Conservation (phyloP, 2,888 invertebrate species). For the Drosophila mimica region DNA sequence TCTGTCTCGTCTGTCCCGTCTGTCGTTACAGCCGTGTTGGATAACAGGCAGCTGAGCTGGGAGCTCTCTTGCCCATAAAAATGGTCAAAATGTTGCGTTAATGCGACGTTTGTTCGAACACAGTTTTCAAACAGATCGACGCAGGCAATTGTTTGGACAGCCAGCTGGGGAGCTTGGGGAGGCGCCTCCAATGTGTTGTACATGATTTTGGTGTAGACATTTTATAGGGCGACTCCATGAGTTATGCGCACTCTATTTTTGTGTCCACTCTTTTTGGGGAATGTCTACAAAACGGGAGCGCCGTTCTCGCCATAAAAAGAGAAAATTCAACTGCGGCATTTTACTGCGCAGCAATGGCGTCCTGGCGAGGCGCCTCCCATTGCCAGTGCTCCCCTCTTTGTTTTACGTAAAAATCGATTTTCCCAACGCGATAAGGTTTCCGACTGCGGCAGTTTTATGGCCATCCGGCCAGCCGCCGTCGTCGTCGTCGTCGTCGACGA, state of each 20-base stretch:
- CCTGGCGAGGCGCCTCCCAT: slow-evolving; percentile 65
- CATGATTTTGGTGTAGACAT: slow-evolving; percentile 56
- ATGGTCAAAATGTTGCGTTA: slow-evolving; percentile 77
- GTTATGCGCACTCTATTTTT: slow-evolving; percentile 41
- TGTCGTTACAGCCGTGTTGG: slow-evolving; percentile 62
- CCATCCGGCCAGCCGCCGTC: slow-evolving; percentile 50
- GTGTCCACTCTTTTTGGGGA: slow-evolving; percentile 33
- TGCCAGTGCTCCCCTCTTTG: neutral
- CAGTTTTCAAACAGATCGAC: slow-evolving; percentile 78
- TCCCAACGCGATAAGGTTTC: slow-evolving; percentile 75
- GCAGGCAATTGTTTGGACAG: slow-evolving; percentile 74
- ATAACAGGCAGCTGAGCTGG: slow-evolving; percentile 77
- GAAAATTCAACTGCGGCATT: slow-evolving; percentile 16
- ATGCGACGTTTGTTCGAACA: slow-evolving; percentile 79
- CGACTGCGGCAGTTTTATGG: slow-evolving; percentile 57
- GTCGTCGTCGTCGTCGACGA: slow-evolving; percentile 20
- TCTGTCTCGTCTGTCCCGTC: slow-evolving; percentile 9
- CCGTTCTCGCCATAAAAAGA: slow-evolving; percentile 3
- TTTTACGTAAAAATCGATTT: slow-evolving; percentile 64
- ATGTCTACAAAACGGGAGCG: slow-evolving; percentile 20
- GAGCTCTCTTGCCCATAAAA: slow-evolving; percentile 61
- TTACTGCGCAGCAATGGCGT: slow-evolving; percentile 76
- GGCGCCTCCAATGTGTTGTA: slow-evolving; percentile 24
- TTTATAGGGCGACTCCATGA: slow-evolving; percentile 58
- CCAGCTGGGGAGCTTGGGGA: slow-evolving; percentile 13